Evolutionary conservation across 2,797 vertebrate genomes (phyloP), one percentile per base, ranked within the genome.

Genomic region (Epinephelus awoara): DNA sequence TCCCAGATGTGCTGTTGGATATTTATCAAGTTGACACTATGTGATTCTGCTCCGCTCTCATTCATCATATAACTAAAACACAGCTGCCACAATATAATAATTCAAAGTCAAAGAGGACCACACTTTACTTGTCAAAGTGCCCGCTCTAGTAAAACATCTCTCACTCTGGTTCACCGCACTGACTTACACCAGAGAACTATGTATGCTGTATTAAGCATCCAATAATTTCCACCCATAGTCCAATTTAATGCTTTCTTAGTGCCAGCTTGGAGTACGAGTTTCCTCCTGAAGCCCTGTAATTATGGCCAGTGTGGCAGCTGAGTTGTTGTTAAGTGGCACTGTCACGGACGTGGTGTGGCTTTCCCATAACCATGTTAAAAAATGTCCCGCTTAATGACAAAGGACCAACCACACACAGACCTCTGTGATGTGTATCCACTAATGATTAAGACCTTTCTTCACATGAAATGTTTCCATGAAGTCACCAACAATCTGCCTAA

Each of bases 271-370:
- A 67, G 75, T 55, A 56, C 3, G 2, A 18, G 27, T 80, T 83
- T 77, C 54, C 70, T 84, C 81, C 73, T 47, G 23, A 44, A 51
- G 65, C 47, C 65, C 79, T 92, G 79, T 90, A 91, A 93, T 93
- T 92, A 84, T 85, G 88, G 88, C 69, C 38, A 44, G 50, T 2
- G 29, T 76, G 70, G 76, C 78, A 72, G 81, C 81, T 58, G 63
- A 82, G 64, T 17, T 83, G 68, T 65, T 78, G 75, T 64, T 83
- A 83, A 79, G 70, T 77, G 81, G 66, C 55, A 38, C 67, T 65
- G 25, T 80, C 57, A 77, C 23, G 61, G 87, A 92, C 72, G 58
- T 82, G 55, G 78, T 59, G 76, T 34, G 40, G 65, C 68, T 89
- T 75, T 86, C 65, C 67, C 73, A 73, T 62, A 62, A 85, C 25